Evolutionary conservation across 2,888 invertebrate genomes (phyloP), one percentile per base, ranked within the genome.

Genomic region (Mechanitis messenoides): DNA sequence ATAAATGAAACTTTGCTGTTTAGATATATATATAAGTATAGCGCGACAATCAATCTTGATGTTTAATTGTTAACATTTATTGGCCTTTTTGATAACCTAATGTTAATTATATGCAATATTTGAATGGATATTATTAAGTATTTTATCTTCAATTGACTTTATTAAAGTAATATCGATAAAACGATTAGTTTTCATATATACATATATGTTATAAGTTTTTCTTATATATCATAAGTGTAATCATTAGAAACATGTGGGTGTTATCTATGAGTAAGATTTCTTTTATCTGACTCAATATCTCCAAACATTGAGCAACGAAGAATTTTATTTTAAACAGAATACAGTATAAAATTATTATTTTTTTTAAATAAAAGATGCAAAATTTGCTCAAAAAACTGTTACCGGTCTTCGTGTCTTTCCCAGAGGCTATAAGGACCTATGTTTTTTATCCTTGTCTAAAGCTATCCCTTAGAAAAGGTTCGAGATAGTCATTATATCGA

Each of bases 391-490:
- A 62, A 59, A 63, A 66, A 64, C 59, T 58, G 53, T 61, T 59
- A 53, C 55, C 60, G 63, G 61, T 61, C 65, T 54, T 57, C 63
- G 56, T 60, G 58, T 57, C 53, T 59, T 64, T 58, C 56, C 66
- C 60, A 55, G 59, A 62, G 65, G 66, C 64, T 65, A 55, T 50
- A 62, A 60, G 62, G 63, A 68, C 63, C 61, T 61, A 60, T 63
- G 58, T 63, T 57, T 42, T 64, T 61, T 59, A 60, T 69, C 66
- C 62, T 68, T 66, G 11, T 68, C 68, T 66, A 60, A 58, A 61
- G 55, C 50, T 59, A 63, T 56, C 63, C 60, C 45, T 61, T 65
- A 63, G 68, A 69, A 63, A 64, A 65, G 66, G 66, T 65, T 58
- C 57, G 66, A 59, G 45, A 46, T 57, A 63, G 61, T 61, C 65